These are phyloP conservation scores for Sebastiscus albofasciatus DNA, from an alignment of 2,797 vertebrate genomes.

Conservation along the genomic window DNA sequence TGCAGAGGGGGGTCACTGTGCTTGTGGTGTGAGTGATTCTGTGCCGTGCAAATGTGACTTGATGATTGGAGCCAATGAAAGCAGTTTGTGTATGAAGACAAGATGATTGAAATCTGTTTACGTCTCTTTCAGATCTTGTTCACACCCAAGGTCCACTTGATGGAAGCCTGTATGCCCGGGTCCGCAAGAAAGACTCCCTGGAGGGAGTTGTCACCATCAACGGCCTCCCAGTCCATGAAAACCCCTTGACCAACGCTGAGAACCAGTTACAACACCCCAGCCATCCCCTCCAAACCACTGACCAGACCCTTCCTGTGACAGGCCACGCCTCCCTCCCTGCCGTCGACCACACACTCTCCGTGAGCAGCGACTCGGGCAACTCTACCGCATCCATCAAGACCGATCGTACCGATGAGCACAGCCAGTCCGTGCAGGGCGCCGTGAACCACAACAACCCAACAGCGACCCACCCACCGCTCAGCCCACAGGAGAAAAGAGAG, in stretches of 20 bases:
- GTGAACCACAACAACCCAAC: slow-evolving; percentile 63
- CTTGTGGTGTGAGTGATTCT: slow-evolving; percentile 9
- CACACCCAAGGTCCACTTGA: slow-evolving; percentile 96
- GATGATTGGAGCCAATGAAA: not conserved
- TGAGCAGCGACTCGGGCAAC: slow-evolving; percentile 98
- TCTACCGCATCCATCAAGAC: slow-evolving; percentile 96
- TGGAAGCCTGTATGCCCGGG: slow-evolving; percentile 93
- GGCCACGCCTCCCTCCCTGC: slow-evolving; percentile 79
- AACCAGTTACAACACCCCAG: slow-evolving; percentile 67
- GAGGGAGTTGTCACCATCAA: slow-evolving; percentile 87
- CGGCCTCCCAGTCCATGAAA: slow-evolving; percentile 86
- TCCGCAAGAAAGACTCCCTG: slow-evolving; percentile 95
- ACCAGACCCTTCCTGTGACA: slow-evolving; percentile 74
- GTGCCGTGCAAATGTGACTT: not conserved
- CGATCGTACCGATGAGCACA: slow-evolving; percentile 92
- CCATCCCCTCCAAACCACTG: slow-evolving; percentile 71
- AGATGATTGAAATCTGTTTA: not conserved
- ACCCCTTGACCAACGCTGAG: slow-evolving; percentile 68
- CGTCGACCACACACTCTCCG: slow-evolving; percentile 89
- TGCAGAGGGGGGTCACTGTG: slow-evolving; percentile 39
- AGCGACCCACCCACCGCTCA: slow-evolving; percentile 71
- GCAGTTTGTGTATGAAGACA: not conserved
- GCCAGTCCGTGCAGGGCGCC: slow-evolving; percentile 61
- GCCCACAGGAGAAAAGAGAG: slow-evolving; percentile 89
- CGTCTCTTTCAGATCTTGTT: slow-evolving; percentile 85